Percentiles rank a stretch among this genome's conserved stretches.
Evolutionary conservation across 1,140 invertebrate genomes (phyloP).

Genomic region (Panulirus ornatus): DNA sequence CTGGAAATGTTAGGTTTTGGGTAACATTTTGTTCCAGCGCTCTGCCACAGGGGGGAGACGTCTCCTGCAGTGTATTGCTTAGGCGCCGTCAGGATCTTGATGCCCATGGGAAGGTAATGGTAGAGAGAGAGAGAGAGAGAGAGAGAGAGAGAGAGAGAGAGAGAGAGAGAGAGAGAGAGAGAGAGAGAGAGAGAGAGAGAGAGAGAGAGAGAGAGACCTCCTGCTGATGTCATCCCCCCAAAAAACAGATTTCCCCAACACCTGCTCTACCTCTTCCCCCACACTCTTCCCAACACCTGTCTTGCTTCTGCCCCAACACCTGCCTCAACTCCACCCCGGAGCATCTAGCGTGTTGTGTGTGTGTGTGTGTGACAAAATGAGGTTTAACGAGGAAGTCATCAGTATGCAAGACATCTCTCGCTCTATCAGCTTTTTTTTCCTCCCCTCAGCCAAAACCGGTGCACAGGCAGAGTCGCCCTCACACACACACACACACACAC

Average conservation of each 20-base stretch:
- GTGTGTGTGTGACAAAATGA: not conserved
- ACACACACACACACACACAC: slow-evolving; percentile 17
- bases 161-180: slow-evolving; percentile 9
- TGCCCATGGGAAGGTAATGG: not conserved
- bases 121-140: not conserved
- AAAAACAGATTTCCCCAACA: not conserved
- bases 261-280: no score
- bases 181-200: slow-evolving; percentile 9
- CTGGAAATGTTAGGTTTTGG: no score
- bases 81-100: no score
- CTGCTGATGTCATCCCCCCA: no score
- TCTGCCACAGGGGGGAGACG: no score
- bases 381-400: not conserved
- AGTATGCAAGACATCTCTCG: not conserved
- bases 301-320: no score
- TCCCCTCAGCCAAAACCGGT: no score
- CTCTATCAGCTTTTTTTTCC: not conserved
- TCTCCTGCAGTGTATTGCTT: no score
- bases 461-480: no score
- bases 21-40: no score
- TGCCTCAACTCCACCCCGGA: not conserved
- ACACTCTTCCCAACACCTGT: no score
- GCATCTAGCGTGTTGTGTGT: slow-evolving; percentile 7
- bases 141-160: not conserved
- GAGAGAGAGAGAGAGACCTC: not conserved